Evolutionary conservation across 2,113 vertebrate species (phyloP), one percentile per base, ranked within the genome.

Genomic region (Oreochromis aureus): DNA sequence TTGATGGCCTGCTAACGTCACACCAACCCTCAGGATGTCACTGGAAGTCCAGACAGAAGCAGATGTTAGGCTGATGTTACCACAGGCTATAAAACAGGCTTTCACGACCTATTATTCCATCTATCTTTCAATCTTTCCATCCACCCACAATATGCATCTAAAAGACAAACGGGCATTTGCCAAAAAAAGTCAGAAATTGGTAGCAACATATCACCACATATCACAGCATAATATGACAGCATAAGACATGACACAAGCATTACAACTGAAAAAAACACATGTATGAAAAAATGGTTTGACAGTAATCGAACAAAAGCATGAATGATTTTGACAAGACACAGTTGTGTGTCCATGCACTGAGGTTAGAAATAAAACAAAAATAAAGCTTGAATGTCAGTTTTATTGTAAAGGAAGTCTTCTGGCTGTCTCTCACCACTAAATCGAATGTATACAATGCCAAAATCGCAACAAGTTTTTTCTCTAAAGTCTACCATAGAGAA

Each of bases 1-100:
- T 96, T 99, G 99, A 96, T 99, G 99, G 90, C 99, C 99, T 7
- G 98, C 99, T 95, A 99, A 96, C 90, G 98, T 99, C 96, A 99
- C 99, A 13, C 98, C 99, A 1, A 99, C 98, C 95, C 98, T 96
- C 84, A 99, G 97, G 95, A 99, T 99, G 95, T 99, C 99, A 89
- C 98, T 99, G 96, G 81, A 71, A 93, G 73, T 93, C 89, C 93
- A 94, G 51, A 93, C 83, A 94, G 81, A 90, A 58, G 69, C 76
- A 84, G 51, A 89, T 63, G 92, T 92, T 56, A 87, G 22, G 10
- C 15, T 54, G 8, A 82, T 16, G 80, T 80, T 48, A 85, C 61
- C 85, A 55, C 81, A 88, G 94, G 92, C 61, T 54, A 27, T 63
- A 24, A 87, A 69, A 82, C 46, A 83, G 18, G 24, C 53, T 69